Evolutionary conservation across 2,113 vertebrate species (phyloP), one percentile per base, ranked within the genome.

Genomic region (Periophthalmodon schlosseri): DNA sequence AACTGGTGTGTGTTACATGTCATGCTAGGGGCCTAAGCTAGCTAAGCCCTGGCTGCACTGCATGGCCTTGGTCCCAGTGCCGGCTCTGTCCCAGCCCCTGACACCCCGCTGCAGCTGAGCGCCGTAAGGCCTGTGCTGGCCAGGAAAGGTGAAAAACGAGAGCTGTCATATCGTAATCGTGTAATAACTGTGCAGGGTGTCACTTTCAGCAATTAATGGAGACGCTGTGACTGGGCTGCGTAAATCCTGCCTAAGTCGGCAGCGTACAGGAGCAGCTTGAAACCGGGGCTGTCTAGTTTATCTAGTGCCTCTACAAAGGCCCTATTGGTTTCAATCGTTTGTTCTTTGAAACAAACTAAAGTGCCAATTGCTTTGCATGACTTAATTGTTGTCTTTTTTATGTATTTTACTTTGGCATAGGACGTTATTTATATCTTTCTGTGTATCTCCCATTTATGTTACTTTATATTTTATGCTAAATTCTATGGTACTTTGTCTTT

Each of bases 81-180:
- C 72, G 76, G 60, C 81, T 78, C 84, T 36, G 77, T 84, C 76
- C 75, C 73, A 69, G 72, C 69, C 14, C 61, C 90, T 83, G 84
- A 89, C 86, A 83, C 81, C 75, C 82, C 36, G 77, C 82, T 69
- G 78, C 88, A 91, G 85, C 84, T 79, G 73, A 87, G 91, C 83
- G 64, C 84, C 49, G 13, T 60, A 23, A 78, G 81, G 85, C 75
- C 56, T 60, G 74, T 77, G 75, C 81, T 84, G 52, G n/a, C 20
- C 52, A 81, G 81, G 91, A 88, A 90, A 83, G 79, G 88, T 88
- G 90, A 93, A 89, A 93, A 93, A 90, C 86, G 80, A 91, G 90
- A 91, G 89, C 91, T 89, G 91, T 90, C 89, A 90, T 91, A 87
- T 93, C 79, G 87, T 93, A 92, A 93, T 92, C 89, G 76, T 89